phyloP scores from a whole-genome alignment of 2,113 vertebrate genomes.

The Mustela nigripes region DNA sequence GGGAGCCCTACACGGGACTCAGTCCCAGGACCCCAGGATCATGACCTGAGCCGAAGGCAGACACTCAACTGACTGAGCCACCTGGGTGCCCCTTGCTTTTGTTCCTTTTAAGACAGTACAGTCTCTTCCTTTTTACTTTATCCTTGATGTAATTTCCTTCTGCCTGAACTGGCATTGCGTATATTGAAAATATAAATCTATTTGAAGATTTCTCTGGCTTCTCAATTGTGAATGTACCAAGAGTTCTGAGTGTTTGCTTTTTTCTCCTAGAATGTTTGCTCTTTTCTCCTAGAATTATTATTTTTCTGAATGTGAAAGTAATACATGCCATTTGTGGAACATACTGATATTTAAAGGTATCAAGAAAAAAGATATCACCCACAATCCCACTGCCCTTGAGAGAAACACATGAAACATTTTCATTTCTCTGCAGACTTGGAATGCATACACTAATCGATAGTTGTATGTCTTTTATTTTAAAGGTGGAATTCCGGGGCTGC shows the following conservation, averaged over 20 bases:
- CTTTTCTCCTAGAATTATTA: neutral
- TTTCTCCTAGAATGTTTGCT: neutral
- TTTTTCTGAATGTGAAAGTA: neutral
- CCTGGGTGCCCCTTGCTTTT: neutral
- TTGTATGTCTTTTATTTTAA: neutral
- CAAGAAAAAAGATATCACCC: neutral
- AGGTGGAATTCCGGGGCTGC: neutral
- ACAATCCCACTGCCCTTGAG: neutral
- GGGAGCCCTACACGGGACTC: neutral
- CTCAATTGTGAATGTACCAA: neutral
- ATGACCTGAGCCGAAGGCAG: neutral
- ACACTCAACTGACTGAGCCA: neutral
- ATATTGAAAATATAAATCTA: neutral
- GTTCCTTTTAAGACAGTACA: neutral
- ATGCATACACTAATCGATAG: fast-evolving
- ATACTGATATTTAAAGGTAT: neutral
- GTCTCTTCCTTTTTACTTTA: neutral
- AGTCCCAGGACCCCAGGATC: neutral
- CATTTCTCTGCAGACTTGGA: neutral
- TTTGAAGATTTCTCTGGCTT: neutral
- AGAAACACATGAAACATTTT: neutral
- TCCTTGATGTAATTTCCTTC: neutral
- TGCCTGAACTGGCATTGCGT: neutral
- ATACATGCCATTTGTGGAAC: neutral
- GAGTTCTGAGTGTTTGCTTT: neutral